Percentiles rank a stretch among this genome's conserved stretches.
These are phyloP conservation scores for Psammodynastes pulverulentus DNA, from an alignment of 2,113 vertebrate genomes.

Conservation along the genomic window DNA sequence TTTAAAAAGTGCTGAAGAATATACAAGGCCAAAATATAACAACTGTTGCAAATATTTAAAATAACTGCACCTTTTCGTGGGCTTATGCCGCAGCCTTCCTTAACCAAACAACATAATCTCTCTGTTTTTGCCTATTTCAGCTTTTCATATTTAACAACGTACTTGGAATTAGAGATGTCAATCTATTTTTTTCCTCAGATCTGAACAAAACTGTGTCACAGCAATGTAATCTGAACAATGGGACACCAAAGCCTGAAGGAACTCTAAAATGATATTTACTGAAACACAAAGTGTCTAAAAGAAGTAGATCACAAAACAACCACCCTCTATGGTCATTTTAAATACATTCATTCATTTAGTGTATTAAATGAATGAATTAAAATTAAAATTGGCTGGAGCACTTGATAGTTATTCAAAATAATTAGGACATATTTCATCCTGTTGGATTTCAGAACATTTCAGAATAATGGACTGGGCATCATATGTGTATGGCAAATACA, in stretches of 20 bases:
- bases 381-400: neutral
- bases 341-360: neutral
- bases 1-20: neutral
- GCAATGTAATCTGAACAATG: neutral
- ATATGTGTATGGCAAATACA: neutral
- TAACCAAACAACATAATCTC: neutral
- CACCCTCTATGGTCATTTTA: neutral
- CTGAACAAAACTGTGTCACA: neutral
- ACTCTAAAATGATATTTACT: neutral
- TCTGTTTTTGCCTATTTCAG: too few species aligned
- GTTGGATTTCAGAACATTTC: neutral
- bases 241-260: neutral
- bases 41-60: neutral
- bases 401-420: neutral
- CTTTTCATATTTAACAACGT: neutral
- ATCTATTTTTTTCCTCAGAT: neutral
- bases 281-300: neutral
- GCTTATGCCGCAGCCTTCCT: neutral
- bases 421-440: neutral
- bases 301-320: neutral
- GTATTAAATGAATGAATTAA: neutral
- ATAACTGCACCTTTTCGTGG: neutral
- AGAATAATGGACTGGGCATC: neutral
- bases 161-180: neutral
- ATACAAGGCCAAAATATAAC: neutral